phyloP scores from a whole-genome alignment of 2,113 vertebrate genomes.

The Anguilla rostrata region DNA sequence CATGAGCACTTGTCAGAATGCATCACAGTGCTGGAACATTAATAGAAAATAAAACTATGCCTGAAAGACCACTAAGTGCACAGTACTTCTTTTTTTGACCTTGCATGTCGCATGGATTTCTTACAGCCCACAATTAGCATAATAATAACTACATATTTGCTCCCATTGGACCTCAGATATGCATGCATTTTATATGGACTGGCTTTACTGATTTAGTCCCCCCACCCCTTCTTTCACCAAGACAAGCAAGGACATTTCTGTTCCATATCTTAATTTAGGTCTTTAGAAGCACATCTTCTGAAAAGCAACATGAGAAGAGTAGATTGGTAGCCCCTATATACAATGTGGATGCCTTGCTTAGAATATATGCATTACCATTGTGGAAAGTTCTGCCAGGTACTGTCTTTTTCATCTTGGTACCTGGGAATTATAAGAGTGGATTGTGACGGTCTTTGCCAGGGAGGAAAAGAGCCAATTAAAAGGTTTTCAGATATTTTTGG shows the following conservation, averaged over 20 bases:
- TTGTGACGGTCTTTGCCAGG: neutral
- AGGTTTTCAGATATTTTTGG: neutral
- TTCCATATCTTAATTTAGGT: neutral
- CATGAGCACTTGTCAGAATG: constrained; percentile 9
- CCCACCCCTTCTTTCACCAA: too few species aligned
- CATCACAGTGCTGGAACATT: neutral
- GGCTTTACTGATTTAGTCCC: neutral
- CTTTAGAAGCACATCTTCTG: neutral
- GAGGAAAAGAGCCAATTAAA: neutral
- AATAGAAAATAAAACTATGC: neutral
- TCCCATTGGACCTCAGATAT: neutral
- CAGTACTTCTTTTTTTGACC: neutral
- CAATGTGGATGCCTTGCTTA: neutral
- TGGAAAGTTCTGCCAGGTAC: neutral
- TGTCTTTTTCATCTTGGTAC: too few species aligned
- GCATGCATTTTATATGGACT: neutral
- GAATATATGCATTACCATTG: neutral
- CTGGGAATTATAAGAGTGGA: too few species aligned
- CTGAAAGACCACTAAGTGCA: neutral
- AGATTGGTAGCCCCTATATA: neutral
- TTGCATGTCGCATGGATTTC: neutral
- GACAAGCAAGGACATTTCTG: neutral
- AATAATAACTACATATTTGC: neutral
- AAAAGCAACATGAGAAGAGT: neutral
- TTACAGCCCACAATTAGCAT: neutral